Base-by-base conservation (phyloP, 1,140 invertebrate species). In the Vollenhovia emeryi region DNA sequence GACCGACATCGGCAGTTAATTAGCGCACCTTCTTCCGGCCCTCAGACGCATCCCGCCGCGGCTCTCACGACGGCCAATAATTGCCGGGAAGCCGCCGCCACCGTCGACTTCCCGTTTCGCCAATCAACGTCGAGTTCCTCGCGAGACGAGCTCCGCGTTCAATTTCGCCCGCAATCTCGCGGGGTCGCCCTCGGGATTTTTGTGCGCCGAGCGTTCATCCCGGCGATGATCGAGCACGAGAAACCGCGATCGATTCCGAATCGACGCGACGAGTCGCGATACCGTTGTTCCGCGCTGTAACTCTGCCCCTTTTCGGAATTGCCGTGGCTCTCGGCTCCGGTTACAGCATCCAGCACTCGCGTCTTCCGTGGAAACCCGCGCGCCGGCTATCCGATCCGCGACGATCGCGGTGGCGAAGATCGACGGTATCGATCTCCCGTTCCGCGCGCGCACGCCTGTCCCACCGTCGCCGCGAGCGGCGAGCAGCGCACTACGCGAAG, bases 1-100 rank as follows among this genome's bases (percentile, higher is more conserved):
- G 5, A 57, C 33, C 43, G 55, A 60, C 50, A 33, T 76, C 40
- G n/a, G 18, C 36, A 76, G 57, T 62, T 76, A 76, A 76, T 76
- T 76, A 62, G 40, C 11, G 55, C 73, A 62, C 3, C 21, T 40
- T 75, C 52, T 75, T 36, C 21, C 9, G 36, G 18, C 8, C 21
- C n/a, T 55, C 6, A 13, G 9, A 1, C 7, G 30, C 30, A 73
- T 33, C 48, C 27, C 71, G 27, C 24, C 30, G 30, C 30, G 30
- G 0, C 5, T 57, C 18, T 24, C 18, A 40, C 50, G 18, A 74
- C 21, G 5, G 6, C 18, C 27, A 11, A 57, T 59, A 60, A 78
- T n/a, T 21, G 33, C 9, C n/a, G 9, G 36, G 0, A 30, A n/a
- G 27, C 13, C 2, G 18, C 40, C 4, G 30, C 15, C 15, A 24